These are phyloP conservation scores for Aphidius ervi DNA, from an alignment of 1,140 invertebrate species.

Conservation along the genomic window DNA sequence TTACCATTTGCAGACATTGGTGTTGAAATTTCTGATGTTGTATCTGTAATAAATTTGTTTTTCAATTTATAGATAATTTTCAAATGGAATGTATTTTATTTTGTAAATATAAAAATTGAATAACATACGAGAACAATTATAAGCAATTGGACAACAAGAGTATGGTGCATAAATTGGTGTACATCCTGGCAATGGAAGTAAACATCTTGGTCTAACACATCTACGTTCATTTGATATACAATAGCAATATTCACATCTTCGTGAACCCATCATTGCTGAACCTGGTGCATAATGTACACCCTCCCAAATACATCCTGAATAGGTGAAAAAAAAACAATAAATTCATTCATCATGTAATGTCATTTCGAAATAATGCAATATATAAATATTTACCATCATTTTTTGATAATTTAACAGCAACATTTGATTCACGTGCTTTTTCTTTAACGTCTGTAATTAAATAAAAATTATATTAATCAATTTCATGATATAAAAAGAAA, in stretches of 20 bases:
- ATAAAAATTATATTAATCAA: too few relatives aligned
- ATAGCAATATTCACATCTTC: constrained; percentile 82
- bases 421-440: too few relatives aligned
- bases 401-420: too few relatives aligned
- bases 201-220: constrained; percentile 77
- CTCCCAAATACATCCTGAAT: constrained; percentile 66
- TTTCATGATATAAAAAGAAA: too few relatives aligned
- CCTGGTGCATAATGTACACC: constrained; percentile 76
- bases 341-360: too few relatives aligned
- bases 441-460: too few relatives aligned
- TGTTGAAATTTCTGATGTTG: too few relatives aligned
- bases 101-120: constrained; percentile 14
- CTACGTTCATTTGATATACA: constrained; percentile 72
- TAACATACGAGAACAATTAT: constrained; percentile 66
- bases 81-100: not conserved
- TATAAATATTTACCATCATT: too few relatives aligned
- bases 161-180: constrained; percentile 63
- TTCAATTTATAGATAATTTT: too few relatives aligned
- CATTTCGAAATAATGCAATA: too few relatives aligned
- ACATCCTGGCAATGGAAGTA: constrained; percentile 74
- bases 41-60: too few relatives aligned
- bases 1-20: too few relatives aligned
- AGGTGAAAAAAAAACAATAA: not conserved
- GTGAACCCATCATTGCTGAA: constrained; percentile 75
- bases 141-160: constrained; percentile 79